Conservation (phyloP, 1,140 invertebrate species). For the Eriocheir sinensis region DNA sequence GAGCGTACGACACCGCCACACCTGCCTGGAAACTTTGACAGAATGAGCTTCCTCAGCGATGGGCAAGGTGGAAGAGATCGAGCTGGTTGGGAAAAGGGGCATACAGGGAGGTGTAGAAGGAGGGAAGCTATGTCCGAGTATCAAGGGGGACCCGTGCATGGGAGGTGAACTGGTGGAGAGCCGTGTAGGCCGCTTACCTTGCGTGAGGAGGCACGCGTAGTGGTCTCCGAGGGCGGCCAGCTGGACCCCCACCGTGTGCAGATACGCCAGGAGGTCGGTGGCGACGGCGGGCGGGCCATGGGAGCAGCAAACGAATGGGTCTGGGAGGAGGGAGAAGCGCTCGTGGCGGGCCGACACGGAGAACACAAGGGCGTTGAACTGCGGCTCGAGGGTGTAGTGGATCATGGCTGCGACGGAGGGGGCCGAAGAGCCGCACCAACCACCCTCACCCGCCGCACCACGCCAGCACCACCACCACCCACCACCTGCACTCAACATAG, state of each 20-base stretch:
- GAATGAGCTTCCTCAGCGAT: background rate
- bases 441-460: background rate
- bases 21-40: background rate
- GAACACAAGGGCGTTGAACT: slow-evolving; percentile 71
- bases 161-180: too few relatives aligned
- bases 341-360: slow-evolving; percentile 60
- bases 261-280: slow-evolving; percentile 64
- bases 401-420: slow-evolving; percentile 57
- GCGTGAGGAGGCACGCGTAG: slow-evolving; percentile 69
- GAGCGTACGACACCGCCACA: background rate
- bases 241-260: slow-evolving; percentile 63
- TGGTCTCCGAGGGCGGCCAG: slow-evolving; percentile 62
- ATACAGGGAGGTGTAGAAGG: background rate
- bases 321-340: slow-evolving; percentile 57
- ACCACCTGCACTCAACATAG: slow-evolving; percentile 64
- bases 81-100: background rate
- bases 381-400: slow-evolving; percentile 67
- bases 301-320: slow-evolving; percentile 57
- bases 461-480: slow-evolving; percentile 42
- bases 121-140: background rate
- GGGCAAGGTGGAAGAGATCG: background rate
- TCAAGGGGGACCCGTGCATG: background rate
- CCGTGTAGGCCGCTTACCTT: slow-evolving; percentile 51
- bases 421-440: background rate
- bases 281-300: slow-evolving; percentile 9